phyloP scores from a whole-genome alignment of 2,113 vertebrate genomes.

The Toxotes jaculatrix region DNA sequence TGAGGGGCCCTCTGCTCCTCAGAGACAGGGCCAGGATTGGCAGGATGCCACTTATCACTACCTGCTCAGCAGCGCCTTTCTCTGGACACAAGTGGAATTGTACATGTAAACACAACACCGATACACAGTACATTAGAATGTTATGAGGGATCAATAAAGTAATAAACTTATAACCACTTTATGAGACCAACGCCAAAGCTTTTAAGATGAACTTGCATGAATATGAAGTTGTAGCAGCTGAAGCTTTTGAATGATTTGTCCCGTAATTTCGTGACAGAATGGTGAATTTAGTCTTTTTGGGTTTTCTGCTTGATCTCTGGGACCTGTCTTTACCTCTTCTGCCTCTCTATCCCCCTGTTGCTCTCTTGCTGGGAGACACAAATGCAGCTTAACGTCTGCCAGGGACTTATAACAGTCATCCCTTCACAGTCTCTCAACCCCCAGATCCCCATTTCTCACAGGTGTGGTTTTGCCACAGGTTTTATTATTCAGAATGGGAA shows the following conservation, averaged over 20 bases:
- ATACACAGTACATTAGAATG: background rate
- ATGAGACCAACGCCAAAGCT: background rate
- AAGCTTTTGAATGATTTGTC: background rate
- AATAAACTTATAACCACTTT: background rate
- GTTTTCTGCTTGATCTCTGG: slow-evolving; percentile 2
- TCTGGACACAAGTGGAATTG: slow-evolving; percentile 78
- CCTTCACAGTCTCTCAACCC: background rate
- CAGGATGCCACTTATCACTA: slow-evolving; percentile 85
- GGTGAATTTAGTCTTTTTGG: background rate
- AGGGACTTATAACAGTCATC: slow-evolving; percentile 29
- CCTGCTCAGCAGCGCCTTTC: slow-evolving; percentile 82
- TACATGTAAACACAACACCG: background rate
- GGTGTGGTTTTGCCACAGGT: background rate
- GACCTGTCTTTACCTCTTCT: slow-evolving; percentile 7
- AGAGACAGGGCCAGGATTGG: slow-evolving; percentile 84
- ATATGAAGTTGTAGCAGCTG: background rate
- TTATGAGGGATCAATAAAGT: too few species aligned
- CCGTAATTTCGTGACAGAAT: background rate
- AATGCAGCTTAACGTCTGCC: slow-evolving; percentile 65
- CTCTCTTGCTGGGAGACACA: slow-evolving; percentile 51
- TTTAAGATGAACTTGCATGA: background rate
- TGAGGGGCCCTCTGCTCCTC: slow-evolving; percentile 80
- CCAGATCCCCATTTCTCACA: background rate
- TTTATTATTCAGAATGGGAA: background rate
- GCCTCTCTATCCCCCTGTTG: slow-evolving; percentile 16